Percentiles rank a stretch among this genome's conserved stretches.
Evolutionary conservation across 2,888 invertebrate genomes (phyloP).

Genomic region (Pyrochroa serraticornis): DNA sequence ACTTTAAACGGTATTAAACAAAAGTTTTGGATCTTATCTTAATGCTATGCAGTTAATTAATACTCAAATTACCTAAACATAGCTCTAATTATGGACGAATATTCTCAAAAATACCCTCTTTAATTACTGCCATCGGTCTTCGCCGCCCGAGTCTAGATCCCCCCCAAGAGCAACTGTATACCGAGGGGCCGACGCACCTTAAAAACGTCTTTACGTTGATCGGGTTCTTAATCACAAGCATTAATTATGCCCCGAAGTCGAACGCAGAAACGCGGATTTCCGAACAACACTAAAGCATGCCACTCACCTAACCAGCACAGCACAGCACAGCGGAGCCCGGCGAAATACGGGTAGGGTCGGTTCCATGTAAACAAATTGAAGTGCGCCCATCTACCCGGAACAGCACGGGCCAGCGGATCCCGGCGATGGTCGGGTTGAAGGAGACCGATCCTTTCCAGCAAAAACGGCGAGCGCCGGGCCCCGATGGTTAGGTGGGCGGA

Average conservation of each 20-base stretch:
- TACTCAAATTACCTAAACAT: slow-evolving; percentile 52
- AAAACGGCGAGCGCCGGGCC: no score
- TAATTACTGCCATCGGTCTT: slow-evolving; percentile 42
- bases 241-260: slow-evolving; percentile 7
- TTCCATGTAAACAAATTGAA: no score
- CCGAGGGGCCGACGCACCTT: slow-evolving; percentile 18
- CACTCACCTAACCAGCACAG: no score
- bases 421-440: no score
- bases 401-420: no score
- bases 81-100: slow-evolving; percentile 50
- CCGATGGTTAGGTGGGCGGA: no score
- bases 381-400: no score
- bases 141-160: slow-evolving; percentile 16
- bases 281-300: no score
- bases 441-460: no score
- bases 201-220: slow-evolving; percentile 16
- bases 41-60: slow-evolving; percentile 50
- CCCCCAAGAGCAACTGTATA: slow-evolving; percentile 13
- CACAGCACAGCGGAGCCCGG: no score
- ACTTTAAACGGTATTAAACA: slow-evolving; percentile 35
- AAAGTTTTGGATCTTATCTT: slow-evolving; percentile 45
- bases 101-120: slow-evolving; percentile 47
- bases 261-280: no score
- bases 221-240: slow-evolving; percentile 22
- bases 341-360: no score